Evolutionary conservation across 2,888 invertebrate genomes (phyloP).

Genomic region (Athrips mouffetella): DNA sequence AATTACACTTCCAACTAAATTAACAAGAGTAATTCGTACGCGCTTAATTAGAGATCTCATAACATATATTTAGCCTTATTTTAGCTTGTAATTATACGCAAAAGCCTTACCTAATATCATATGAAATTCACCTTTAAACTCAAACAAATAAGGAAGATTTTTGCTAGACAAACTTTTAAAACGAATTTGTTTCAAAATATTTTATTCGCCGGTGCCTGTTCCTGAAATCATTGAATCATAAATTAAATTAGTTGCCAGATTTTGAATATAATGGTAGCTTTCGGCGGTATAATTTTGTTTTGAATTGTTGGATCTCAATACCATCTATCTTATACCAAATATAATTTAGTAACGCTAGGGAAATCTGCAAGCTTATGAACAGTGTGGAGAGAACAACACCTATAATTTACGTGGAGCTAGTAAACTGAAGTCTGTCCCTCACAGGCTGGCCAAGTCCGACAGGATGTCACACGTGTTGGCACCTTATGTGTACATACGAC

Average conservation of each 20-base stretch:
- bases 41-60: conserved; percentile 11
- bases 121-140: neutral
- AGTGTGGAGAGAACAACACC: too few species aligned
- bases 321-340: too few species aligned
- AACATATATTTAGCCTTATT: conserved; percentile 16
- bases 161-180: neutral
- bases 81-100: conserved; percentile 5
- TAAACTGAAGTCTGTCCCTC: too few species aligned
- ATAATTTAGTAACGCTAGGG: too few species aligned
- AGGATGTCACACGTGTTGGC: too few species aligned
- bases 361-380: too few species aligned
- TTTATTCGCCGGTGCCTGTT: conserved; percentile 1
- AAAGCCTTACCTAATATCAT: neutral
- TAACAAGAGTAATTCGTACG: conserved; percentile 3
- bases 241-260: conserved; percentile 4
- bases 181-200: neutral
- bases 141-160: neutral
- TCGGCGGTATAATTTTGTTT: neutral
- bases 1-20: conserved; percentile 8
- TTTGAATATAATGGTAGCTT: neutral
- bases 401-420: too few species aligned
- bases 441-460: too few species aligned
- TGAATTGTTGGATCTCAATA: too few species aligned
- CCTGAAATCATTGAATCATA: conserved; percentile 4
- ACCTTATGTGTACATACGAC: too few species aligned